Evolutionary conservation across 2,797 vertebrate genomes (phyloP), one percentile per base, ranked within the genome.

Genomic region (Crenuchus spilurus): DNA sequence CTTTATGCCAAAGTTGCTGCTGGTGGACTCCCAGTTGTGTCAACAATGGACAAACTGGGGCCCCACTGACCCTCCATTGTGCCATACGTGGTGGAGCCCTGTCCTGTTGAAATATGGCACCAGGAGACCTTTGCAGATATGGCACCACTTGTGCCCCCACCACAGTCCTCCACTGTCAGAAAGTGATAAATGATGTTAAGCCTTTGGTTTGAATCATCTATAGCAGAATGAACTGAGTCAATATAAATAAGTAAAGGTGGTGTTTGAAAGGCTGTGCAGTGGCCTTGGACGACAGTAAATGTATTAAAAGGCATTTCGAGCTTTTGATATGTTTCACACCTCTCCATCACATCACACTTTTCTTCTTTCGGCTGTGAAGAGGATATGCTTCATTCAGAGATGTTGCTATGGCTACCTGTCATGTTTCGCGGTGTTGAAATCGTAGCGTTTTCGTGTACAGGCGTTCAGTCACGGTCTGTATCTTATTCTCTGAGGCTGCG

Each of bases 341-440:
- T 68, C 24, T 51, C 20, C 3, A 37, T 39, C 10, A 42, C 7
- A 42, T 51, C 24, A 20, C 66, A 44, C 72, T 24, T 76, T 18
- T 41, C 61, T 22, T 68, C 39, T 51, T 30, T 57, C 37, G 30
- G 71, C 55, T 63, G 70, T 60, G 60, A 61, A 58, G 44, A 70
- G 70, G 42, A 44, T 41, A 35, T 13, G 20, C 60, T 69, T 67
- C 70, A 58, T 61, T 74, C 72, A 78, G 65, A 63, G 49, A 62
- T 57, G 85, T 87, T 85, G 83, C 84, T 79, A 84, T 85, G 82
- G 74, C 33, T 46, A 87, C 82, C 78, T 74, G 69, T 75, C 76
- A 76, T 70, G 76, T 79, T 80, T 78, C 74, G 77, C 66, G 52
- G 75, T 39, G 39, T 61, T 51, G 13, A 14, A 54, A 16, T 14